Conservation (phyloP, 2,113 vertebrate genomes). For the Abramis brama region DNA sequence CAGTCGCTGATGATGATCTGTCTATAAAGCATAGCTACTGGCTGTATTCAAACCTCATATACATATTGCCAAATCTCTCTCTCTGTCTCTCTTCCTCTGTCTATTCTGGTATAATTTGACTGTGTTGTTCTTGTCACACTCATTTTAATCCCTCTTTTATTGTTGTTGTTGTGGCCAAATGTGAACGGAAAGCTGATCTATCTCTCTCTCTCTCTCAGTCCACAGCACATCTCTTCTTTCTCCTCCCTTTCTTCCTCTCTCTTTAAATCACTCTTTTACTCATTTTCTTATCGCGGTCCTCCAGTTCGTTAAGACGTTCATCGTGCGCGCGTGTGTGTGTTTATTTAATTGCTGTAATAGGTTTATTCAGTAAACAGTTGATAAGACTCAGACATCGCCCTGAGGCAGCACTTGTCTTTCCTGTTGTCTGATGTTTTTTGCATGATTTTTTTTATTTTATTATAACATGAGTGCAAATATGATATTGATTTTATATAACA, state of each 20-base stretch:
- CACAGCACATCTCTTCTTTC: constrained; percentile 23
- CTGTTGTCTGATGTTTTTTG: constrained; percentile 6
- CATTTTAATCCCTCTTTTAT: constrained; percentile 18
- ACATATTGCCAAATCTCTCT: constrained; percentile 15
- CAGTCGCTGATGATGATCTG: constrained; percentile 14
- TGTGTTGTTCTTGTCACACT: constrained; percentile 1
- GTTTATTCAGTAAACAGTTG: constrained; percentile 54
- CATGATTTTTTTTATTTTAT: too few relatives aligned
- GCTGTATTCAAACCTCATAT: not conserved
- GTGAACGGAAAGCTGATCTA: not conserved
- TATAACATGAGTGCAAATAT: too few relatives aligned
- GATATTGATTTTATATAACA: too few relatives aligned
- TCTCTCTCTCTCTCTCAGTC: constrained; percentile 30
- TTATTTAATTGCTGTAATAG: constrained; percentile 52
- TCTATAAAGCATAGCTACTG: constrained; percentile 23
- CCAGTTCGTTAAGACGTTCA: constrained; percentile 50
- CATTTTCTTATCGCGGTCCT: constrained; percentile 52
- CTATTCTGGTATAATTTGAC: not conserved
- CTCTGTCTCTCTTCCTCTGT: constrained; percentile 5
- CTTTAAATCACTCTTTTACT: constrained; percentile 42
- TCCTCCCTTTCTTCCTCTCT: not conserved
- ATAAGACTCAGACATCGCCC: constrained; percentile 34
- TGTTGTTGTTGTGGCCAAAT: constrained; percentile 24
- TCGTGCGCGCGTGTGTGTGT: not conserved
- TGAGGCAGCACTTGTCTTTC: constrained; percentile 40